phyloP scores from a whole-genome alignment of 2,888 invertebrate genomes.

The Drosophila sordidapex region DNA sequence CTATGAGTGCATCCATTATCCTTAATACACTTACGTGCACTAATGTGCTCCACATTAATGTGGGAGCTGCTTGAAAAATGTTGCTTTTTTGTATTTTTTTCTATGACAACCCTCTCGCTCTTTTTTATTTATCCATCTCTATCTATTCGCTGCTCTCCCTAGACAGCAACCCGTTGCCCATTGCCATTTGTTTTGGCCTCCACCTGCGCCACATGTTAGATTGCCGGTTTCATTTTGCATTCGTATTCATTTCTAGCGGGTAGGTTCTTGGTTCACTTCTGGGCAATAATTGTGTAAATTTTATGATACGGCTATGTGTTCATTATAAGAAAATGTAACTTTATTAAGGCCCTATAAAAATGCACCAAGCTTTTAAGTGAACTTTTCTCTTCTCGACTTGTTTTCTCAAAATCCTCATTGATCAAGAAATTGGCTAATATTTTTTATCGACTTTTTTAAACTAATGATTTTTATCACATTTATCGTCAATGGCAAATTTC shows the following conservation, averaged over 20 bases:
- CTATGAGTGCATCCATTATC: constrained; percentile 81
- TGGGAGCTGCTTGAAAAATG: constrained; percentile 69
- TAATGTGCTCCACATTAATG: constrained; percentile 74
- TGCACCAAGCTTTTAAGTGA: not conserved
- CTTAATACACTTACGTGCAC: constrained; percentile 78
- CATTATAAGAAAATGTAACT: not conserved
- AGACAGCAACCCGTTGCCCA: constrained; percentile 5
- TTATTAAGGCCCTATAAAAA: not conserved
- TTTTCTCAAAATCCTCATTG: no score
- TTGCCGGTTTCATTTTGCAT: constrained; percentile 54
- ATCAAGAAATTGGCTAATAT: no score
- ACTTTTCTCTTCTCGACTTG: not conserved
- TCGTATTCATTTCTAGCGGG: constrained; percentile 12
- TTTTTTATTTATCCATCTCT: constrained; percentile 8
- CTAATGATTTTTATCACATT: no score
- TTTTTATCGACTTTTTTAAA: no score
- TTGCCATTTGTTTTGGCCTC: constrained; percentile 9
- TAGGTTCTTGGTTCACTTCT: not conserved
- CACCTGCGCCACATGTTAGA: constrained; percentile 62
- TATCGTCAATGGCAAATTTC: no score
- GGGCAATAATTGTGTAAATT: constrained; percentile 7
- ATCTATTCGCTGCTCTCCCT: constrained; percentile 5
- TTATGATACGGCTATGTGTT: not conserved
- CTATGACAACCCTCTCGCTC: not conserved
- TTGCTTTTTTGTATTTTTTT: constrained; percentile 32